A percentile compares a stretch with the other conserved stretches of the same genome.
These are phyloP conservation scores for Chamaetylas fuelleborni DNA, from an alignment of 2,113 vertebrate genomes.

Conservation along the genomic window DNA sequence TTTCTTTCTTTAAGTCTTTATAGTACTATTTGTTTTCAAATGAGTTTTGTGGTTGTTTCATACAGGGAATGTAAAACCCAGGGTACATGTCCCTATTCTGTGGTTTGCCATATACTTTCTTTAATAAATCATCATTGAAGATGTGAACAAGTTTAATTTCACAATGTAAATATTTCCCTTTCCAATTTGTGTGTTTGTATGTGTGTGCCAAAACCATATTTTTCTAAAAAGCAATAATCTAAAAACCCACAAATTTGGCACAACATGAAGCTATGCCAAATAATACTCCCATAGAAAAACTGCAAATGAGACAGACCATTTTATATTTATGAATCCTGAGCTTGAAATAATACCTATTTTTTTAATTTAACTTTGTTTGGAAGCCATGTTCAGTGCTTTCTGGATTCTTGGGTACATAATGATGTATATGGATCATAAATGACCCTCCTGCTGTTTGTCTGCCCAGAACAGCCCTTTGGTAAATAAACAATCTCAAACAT, in stretches of 20 bases:
- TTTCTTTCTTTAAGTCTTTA: slow-evolving; percentile 59
- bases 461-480: background rate
- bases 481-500: slow-evolving; percentile 6
- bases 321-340: slow-evolving; percentile 32
- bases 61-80: background rate
- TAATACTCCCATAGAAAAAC: slow-evolving; percentile 20
- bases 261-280: background rate
- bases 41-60: slow-evolving; percentile 46
- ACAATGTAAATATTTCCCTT: slow-evolving; percentile 53
- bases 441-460: background rate
- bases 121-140: slow-evolving; percentile 38
- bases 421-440: background rate
- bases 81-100: background rate
- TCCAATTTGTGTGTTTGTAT: slow-evolving; percentile 24
- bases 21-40: slow-evolving; percentile 63
- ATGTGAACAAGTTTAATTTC: slow-evolving; percentile 51
- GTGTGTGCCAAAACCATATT: slow-evolving; percentile 28
- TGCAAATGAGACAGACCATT: background rate
- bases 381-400: background rate
- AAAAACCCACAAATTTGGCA: slow-evolving; percentile 14
- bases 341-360: background rate
- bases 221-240: slow-evolving; percentile 31
- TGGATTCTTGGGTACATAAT: slow-evolving; percentile 5
- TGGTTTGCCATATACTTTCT: slow-evolving; percentile 21
- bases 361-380: slow-evolving; percentile 8